Conservation (phyloP, 2,888 invertebrate genomes). For the Merodon equestris region DNA sequence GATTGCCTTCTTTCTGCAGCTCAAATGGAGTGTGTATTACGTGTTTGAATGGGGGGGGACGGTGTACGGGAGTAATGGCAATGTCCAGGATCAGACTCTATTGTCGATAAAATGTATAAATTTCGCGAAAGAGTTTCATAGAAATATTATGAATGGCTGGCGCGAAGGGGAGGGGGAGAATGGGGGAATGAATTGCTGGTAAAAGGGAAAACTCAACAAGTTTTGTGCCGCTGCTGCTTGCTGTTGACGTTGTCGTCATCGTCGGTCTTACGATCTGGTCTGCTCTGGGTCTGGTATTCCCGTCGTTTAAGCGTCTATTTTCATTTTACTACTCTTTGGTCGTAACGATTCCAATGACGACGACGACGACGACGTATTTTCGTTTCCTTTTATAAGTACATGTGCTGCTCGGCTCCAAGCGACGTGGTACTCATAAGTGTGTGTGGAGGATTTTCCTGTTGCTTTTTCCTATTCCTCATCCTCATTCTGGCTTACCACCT, state of each 20-base stretch:
- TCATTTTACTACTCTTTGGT: constrained; percentile 50
- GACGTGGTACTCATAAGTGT: constrained; percentile 52
- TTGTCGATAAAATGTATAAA: constrained; percentile 64
- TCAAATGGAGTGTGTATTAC: constrained; percentile 38
- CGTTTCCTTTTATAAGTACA: constrained; percentile 57
- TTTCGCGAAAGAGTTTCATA: constrained; percentile 57
- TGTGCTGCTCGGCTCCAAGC: constrained; percentile 42
- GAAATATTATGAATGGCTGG: not conserved
- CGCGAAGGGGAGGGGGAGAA: not conserved
- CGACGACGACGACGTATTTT: constrained; percentile 32
- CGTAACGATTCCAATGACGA: constrained; percentile 25
- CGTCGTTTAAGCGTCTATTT: constrained; percentile 42
- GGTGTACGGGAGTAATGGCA: constrained; percentile 1
- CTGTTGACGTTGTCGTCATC: constrained; percentile 16
- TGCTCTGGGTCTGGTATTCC: too few relatives aligned
- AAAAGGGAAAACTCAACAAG: constrained; percentile 64
- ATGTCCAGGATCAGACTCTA: constrained; percentile 41
- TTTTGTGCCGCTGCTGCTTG: constrained; percentile 40
- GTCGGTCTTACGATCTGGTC: constrained; percentile 6
- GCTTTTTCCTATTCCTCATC: constrained; percentile 32
- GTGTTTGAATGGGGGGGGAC: constrained; percentile 5
- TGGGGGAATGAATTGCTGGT: not conserved
- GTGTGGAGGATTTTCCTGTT: constrained; percentile 66
- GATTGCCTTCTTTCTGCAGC: constrained; percentile 28
- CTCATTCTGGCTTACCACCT: constrained; percentile 7